Percentiles rank a stretch among this genome's conserved stretches.
Evolutionary conservation across 2,113 vertebrate genomes (phyloP).

Genomic region (Neoarius graeffei): DNA sequence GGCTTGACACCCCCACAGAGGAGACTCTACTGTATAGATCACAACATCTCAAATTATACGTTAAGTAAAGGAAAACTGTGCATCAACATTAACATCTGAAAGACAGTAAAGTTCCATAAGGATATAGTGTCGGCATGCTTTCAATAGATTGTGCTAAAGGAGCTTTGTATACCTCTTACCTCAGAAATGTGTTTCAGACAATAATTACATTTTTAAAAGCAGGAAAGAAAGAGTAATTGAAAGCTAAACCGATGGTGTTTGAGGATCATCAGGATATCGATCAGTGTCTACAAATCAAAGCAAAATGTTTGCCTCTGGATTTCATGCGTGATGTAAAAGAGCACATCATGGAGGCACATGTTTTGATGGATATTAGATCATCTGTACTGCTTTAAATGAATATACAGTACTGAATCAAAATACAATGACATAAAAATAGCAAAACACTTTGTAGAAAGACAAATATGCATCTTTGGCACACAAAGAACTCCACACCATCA

Average conservation of each 20-base stretch:
- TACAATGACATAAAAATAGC: background rate
- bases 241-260: background rate
- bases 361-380: background rate
- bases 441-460: background rate
- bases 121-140: background rate
- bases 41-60: background rate
- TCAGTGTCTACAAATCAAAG: background rate
- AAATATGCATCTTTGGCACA: background rate
- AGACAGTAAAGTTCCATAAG: background rate
- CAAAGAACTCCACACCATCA: background rate
- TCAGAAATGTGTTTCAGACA: background rate
- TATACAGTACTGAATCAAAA: background rate
- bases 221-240: background rate
- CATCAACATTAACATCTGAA: background rate
- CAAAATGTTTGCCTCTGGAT: background rate
- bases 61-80: background rate
- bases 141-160: background rate
- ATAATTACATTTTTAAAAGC: background rate
- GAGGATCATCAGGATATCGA: constrained; percentile 18
- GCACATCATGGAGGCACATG: background rate
- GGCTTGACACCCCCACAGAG: background rate
- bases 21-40: background rate
- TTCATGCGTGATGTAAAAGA: background rate
- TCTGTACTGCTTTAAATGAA: background rate
- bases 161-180: background rate